Conservation (phyloP, 2,113 vertebrate species). For the Rhinoderma darwinii region DNA sequence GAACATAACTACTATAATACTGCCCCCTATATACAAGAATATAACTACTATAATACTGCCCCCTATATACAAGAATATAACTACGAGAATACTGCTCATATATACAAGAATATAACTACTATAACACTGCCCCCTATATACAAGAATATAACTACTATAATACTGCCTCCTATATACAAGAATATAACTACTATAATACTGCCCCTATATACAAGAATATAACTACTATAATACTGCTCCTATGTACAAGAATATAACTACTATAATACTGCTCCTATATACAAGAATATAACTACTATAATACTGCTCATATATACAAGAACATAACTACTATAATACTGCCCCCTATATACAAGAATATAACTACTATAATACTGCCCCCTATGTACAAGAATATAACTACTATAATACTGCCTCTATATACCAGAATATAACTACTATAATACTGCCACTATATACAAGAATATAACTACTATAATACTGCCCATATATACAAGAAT, state of each 20-base stretch:
- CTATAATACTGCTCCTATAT: not conserved
- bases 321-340: no score
- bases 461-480: not conserved
- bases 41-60: no score
- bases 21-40: no score
- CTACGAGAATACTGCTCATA: not conserved
- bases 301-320: not conserved
- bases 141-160: conserved; percentile 6
- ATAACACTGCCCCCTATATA: not conserved
- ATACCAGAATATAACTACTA: conserved; percentile 1
- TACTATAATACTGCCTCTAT: no score
- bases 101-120: no score
- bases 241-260: no score
- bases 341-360: no score
- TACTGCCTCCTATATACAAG: not conserved
- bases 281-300: not conserved
- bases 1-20: no score
- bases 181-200: not conserved
- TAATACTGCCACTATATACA: not conserved
- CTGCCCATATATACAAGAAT: not conserved
- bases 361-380: no score
- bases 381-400: no score
- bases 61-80: not conserved
- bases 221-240: not conserved
- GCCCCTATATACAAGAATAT: not conserved